Conservation (phyloP, 2,797 vertebrate genomes). For the Fratercula arctica region DNA sequence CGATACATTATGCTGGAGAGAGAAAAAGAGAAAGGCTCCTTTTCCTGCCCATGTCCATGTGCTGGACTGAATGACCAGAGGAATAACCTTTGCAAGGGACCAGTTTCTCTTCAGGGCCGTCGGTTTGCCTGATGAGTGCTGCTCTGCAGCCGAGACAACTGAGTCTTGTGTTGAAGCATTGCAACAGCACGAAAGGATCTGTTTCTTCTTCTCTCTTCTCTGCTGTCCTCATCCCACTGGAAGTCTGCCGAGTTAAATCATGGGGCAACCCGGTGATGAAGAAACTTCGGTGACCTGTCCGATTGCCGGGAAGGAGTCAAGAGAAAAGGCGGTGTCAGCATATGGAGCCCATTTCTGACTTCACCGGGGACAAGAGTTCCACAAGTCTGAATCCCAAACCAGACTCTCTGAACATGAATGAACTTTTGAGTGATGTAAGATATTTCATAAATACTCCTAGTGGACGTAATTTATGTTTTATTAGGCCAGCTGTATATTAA, state of each 20-base stretch:
- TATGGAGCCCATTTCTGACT: neutral
- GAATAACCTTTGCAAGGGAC: neutral
- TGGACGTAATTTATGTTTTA: neutral
- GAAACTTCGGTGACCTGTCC: rapidly evolving
- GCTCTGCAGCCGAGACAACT: neutral
- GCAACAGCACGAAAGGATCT: neutral
- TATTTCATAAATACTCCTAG: neutral
- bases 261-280: neutral
- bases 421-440: neutral
- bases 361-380: neutral
- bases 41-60: neutral
- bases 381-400: neutral
- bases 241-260: neutral
- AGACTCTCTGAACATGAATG: neutral
- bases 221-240: neutral
- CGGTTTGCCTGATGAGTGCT: neutral
- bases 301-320: rapidly evolving
- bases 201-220: neutral
- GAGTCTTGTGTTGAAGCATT: neutral
- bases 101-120: neutral
- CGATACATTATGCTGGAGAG: neutral
- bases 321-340: neutral
- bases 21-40: neutral
- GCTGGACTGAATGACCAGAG: neutral
- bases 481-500: neutral